These are phyloP conservation scores for Mythimna albipuncta DNA, from an alignment of 2,888 invertebrate species.

Conservation along the genomic window DNA sequence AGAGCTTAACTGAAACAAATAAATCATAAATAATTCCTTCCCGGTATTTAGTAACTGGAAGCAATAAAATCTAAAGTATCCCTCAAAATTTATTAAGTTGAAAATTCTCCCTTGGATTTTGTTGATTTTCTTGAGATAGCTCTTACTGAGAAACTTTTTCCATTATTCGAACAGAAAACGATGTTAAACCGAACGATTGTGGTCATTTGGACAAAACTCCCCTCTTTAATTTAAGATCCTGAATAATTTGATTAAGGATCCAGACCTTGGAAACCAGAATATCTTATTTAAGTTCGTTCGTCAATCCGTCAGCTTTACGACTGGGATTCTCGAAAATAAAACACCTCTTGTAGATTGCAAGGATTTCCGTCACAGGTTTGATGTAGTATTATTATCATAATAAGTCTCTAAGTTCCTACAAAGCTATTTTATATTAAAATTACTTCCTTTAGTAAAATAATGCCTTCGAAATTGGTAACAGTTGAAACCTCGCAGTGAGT, in stretches of 20 bases:
- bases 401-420: background rate
- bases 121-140: slow-evolving; percentile 71
- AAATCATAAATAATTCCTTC: slow-evolving; percentile 26
- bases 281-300: slow-evolving; percentile 49
- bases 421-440: slow-evolving; percentile 23
- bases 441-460: slow-evolving; percentile 10
- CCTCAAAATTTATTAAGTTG: slow-evolving; percentile 48
- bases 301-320: slow-evolving; percentile 51
- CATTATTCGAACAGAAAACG: slow-evolving; percentile 75
- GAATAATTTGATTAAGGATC: slow-evolving; percentile 61
- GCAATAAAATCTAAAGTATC: slow-evolving; percentile 35
- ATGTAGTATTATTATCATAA: slow-evolving; percentile 21
- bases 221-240: slow-evolving; percentile 59
- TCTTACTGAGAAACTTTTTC: slow-evolving; percentile 78
- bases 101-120: slow-evolving; percentile 64
- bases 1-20: background rate
- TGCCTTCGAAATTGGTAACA: slow-evolving; percentile 6
- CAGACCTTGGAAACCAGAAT: slow-evolving; percentile 49
- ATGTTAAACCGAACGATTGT: slow-evolving; percentile 71
- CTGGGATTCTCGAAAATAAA: slow-evolving; percentile 37
- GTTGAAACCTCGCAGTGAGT: slow-evolving; percentile 21
- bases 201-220: slow-evolving; percentile 64
- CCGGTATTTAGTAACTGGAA: slow-evolving; percentile 22
- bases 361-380: slow-evolving; percentile 15
- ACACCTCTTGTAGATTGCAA: slow-evolving; percentile 44